These are phyloP conservation scores for Micrasema longulum DNA, from an alignment of 1,140 invertebrate species.

Conservation along the genomic window DNA sequence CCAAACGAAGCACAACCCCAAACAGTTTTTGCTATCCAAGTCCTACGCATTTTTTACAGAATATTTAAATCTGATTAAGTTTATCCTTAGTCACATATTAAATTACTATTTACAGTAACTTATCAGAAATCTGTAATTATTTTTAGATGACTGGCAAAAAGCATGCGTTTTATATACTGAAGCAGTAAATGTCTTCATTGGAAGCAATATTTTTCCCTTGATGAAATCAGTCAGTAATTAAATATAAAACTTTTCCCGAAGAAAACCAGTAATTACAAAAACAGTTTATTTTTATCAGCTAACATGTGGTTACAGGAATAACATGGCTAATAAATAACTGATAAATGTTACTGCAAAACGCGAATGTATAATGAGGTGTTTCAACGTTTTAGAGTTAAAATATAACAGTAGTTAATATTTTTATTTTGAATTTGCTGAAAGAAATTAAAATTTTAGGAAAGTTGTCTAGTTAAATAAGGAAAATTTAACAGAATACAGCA, in stretches of 20 bases:
- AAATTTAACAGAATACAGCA: too few species aligned
- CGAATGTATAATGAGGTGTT: too few species aligned
- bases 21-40: slow-evolving; percentile 38
- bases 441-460: too few species aligned
- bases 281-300: slow-evolving; percentile 27
- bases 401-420: too few species aligned
- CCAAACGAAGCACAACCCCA: slow-evolving; percentile 12
- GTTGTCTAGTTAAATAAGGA: too few species aligned
- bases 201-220: slow-evolving; percentile 35
- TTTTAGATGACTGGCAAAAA: slow-evolving; percentile 48
- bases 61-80: slow-evolving; percentile 40
- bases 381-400: too few species aligned
- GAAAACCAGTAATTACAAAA: slow-evolving; percentile 22
- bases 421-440: too few species aligned
- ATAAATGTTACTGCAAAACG: too few species aligned
- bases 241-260: background rate
- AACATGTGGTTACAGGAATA: background rate
- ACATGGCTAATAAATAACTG: slow-evolving; percentile 7
- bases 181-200: slow-evolving; percentile 42
- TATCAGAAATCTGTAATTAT: slow-evolving; percentile 54
- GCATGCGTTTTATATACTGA: slow-evolving; percentile 40
- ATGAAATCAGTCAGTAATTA: slow-evolving; percentile 31
- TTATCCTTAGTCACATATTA: slow-evolving; percentile 39
- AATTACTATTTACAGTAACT: slow-evolving; percentile 46
- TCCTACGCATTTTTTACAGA: slow-evolving; percentile 26